Conservation (phyloP, 2,797 vertebrate species). For the Chaetodon trifasciatus region DNA sequence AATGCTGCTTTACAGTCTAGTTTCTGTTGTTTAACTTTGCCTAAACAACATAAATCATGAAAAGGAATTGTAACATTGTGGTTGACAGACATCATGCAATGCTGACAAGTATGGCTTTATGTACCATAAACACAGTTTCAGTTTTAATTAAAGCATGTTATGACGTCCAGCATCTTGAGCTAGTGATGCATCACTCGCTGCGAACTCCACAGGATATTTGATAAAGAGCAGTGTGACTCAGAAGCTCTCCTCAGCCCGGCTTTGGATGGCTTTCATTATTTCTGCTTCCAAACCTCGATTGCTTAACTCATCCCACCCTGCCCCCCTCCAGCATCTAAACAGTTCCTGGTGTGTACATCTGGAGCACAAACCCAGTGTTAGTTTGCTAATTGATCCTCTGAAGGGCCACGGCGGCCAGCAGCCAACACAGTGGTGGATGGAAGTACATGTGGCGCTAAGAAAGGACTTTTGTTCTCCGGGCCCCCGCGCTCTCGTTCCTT, state of each 20-base stretch:
- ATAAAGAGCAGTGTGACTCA: constrained; percentile 42
- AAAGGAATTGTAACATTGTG: not conserved
- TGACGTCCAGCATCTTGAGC: not conserved
- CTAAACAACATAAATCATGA: constrained; percentile 7
- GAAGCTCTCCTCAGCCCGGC: constrained; percentile 34
- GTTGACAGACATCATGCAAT: not conserved
- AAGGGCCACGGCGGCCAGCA: constrained; percentile 61
- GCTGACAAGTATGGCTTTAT: not conserved
- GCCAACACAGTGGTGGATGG: constrained; percentile 62
- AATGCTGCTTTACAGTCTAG: not conserved
- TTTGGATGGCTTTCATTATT: constrained; percentile 68
- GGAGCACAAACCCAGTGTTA: constrained; percentile 60
- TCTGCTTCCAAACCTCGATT: constrained; percentile 50
- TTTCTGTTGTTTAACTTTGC: constrained; percentile 17
- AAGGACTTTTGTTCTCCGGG: constrained; percentile 84
- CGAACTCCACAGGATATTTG: constrained; percentile 15
- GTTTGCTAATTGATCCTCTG: constrained; percentile 78
- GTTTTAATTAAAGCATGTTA: constrained; percentile 3
- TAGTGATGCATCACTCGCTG: constrained; percentile 17
- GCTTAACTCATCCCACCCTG: constrained; percentile 29
- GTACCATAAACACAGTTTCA: constrained; percentile 14
- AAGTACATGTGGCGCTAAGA: constrained; percentile 75
- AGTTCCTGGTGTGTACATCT: constrained; percentile 72
- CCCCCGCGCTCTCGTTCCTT: constrained; percentile 64
- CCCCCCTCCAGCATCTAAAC: constrained; percentile 55